Conservation (phyloP, 2,797 vertebrate species). For the Pangasius mekongensis region DNA sequence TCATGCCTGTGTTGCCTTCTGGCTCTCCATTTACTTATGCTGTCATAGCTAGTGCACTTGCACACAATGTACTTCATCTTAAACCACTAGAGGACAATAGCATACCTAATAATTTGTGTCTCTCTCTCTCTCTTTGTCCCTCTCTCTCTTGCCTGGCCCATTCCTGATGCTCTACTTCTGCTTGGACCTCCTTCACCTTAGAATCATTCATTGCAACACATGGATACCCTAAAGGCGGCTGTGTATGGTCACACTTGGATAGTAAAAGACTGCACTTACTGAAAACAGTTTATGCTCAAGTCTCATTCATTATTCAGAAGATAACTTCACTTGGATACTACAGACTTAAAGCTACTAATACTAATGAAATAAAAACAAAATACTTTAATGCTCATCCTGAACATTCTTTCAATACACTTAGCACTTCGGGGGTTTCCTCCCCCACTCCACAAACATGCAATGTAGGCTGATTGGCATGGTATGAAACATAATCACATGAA, state of each 20-base stretch:
- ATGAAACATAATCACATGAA: conserved; percentile 3
- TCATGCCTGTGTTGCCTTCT: conserved; percentile 8
- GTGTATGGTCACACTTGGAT: not conserved
- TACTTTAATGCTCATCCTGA: not conserved
- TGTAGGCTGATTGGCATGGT: no score
- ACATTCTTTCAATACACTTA: not conserved
- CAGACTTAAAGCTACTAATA: not conserved
- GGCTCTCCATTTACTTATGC: conserved; percentile 3
- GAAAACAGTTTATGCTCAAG: not conserved
- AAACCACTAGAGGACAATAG: conserved; percentile 11
- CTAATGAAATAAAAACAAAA: not conserved
- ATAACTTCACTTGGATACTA: not conserved
- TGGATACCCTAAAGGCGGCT: not conserved
- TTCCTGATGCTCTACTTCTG: not conserved
- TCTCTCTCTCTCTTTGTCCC: not conserved
- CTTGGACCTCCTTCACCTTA: not conserved
- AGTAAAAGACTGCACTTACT: not conserved
- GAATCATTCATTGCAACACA: not conserved
- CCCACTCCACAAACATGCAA: no score
- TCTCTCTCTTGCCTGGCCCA: not conserved
- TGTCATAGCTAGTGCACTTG: no score
- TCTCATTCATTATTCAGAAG: not conserved
- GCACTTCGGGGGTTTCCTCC: no score
- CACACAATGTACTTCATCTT: not conserved
- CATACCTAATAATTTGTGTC: not conserved